Base-by-base conservation (phyloP, 2,113 vertebrate species). In the Prionailurus viverrinus region DNA sequence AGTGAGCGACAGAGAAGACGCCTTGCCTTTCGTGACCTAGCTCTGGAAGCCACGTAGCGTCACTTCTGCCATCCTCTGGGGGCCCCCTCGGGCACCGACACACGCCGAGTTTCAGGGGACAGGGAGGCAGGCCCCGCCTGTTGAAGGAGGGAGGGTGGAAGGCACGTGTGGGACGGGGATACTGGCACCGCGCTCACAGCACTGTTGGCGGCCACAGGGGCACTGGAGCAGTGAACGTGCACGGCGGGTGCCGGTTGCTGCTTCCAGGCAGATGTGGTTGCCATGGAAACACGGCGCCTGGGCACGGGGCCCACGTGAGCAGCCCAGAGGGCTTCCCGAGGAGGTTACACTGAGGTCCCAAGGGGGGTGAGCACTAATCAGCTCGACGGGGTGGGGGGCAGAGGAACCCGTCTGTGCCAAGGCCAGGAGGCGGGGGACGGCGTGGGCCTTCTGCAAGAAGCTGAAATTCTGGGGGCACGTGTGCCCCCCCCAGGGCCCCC, bases 201-300 rank as follows among this genome's bases (percentile, higher is more conserved):
- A 14, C 14, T 71, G 21, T 12, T 7, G 53, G 15, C 29, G 41
- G 65, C 11, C 73, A 7, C 10, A 10, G 39, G 19, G 25, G 29
- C 0, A 3, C 45, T 53, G 6, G 79, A 14, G 12, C 61, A 14
- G 3, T n/a, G 3, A 29, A 6, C 9, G 31, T 80, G 9, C 31
- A 7, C 0, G 0, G 25, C 1, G 3, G 31, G 51, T 1, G 23
- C 18, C 4, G 41, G 53, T 0, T 5, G n/a, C 33, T 23, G 3
- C 15, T 58, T 51, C 13, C 41, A 25, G 65, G 15, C 41, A 19
- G 45, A 51, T 5, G 5, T 0, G 2, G 74, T 23, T 73, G 82
- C 51, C 0, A 7, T 29, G 63, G 33, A 39, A 69, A 73, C 15
- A 0, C 0, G 21, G 76, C 12, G 18, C 41, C 48, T 4, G 1